Conservation (phyloP, 2,113 vertebrate species). For the Channa maculata region DNA sequence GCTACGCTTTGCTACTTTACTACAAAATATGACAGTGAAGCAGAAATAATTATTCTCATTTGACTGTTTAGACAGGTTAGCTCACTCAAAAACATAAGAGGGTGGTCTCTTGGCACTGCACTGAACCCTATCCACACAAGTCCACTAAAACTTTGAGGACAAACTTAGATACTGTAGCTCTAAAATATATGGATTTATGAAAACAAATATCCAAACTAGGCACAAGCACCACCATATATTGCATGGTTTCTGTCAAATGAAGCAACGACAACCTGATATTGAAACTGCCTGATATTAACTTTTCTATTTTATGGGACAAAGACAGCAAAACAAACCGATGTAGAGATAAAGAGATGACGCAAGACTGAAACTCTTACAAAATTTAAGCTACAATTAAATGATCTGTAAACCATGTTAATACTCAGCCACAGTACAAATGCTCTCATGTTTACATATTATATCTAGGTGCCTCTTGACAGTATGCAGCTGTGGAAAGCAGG, state of each 20-base stretch:
- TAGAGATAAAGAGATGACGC: slow-evolving; percentile 5
- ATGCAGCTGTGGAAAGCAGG: not conserved
- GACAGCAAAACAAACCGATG: not conserved
- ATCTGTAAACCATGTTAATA: slow-evolving; percentile 11
- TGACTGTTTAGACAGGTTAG: no score
- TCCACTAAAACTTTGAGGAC: no score
- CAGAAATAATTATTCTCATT: no score
- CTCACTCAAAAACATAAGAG: no score
- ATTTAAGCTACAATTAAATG: slow-evolving; percentile 15
- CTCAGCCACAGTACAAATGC: not conserved
- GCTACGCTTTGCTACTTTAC: no score
- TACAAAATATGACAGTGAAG: no score
- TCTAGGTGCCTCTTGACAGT: not conserved
- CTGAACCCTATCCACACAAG: no score
- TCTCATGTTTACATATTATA: not conserved
- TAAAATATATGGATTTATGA: not conserved
- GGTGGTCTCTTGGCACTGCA: no score
- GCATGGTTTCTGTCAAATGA: not conserved
- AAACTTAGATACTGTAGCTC: no score
- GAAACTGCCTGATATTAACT: not conserved
- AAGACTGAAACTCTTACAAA: slow-evolving; percentile 23
- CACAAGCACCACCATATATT: not conserved
- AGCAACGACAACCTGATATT: not conserved
- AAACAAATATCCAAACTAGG: not conserved
- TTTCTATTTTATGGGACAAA: no score